A percentile compares a stretch with the other conserved stretches of the same genome.
Conservation (phyloP, 2,888 invertebrate genomes). For the Plusia festucae region DNA sequence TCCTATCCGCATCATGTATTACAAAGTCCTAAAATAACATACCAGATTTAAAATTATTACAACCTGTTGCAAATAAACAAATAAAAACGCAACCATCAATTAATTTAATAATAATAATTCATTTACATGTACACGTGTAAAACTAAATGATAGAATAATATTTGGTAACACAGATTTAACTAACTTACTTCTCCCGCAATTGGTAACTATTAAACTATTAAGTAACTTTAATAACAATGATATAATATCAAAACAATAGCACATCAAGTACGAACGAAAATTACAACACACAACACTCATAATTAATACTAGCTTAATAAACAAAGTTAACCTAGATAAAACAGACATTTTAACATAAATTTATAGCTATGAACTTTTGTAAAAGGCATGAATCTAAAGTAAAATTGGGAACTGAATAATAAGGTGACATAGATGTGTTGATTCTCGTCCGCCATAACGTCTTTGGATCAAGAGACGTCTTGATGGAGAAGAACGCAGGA, state of each 20-base stretch:
- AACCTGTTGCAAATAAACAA: conserved; percentile 21
- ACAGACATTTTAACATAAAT: not conserved
- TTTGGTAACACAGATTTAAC: conserved; percentile 60
- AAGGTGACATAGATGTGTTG: not conserved
- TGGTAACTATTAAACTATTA: conserved; percentile 53
- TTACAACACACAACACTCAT: conserved; percentile 3
- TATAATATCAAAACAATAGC: conserved; percentile 37
- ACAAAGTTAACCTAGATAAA: not conserved
- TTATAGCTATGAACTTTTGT: not conserved
- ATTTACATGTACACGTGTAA: conserved; percentile 33
- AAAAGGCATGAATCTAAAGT: not conserved
- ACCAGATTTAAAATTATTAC: conserved; percentile 10
- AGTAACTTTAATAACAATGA: conserved; percentile 35
- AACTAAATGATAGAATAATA: conserved; percentile 56
- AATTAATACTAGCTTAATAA: not conserved
- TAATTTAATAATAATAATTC: conserved; percentile 10
- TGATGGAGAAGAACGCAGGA: not conserved
- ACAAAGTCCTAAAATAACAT: conserved; percentile 16
- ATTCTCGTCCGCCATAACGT: not conserved
- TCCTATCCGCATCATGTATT: not conserved
- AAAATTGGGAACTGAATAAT: not conserved
- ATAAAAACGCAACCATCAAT: conserved; percentile 32
- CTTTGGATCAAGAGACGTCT: not conserved
- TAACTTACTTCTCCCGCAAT: conserved; percentile 41
- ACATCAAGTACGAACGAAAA: conserved; percentile 25